These are phyloP conservation scores for Lindbergichthys nudifrons DNA, from an alignment of 2,797 vertebrate genomes.

Conservation along the genomic window DNA sequence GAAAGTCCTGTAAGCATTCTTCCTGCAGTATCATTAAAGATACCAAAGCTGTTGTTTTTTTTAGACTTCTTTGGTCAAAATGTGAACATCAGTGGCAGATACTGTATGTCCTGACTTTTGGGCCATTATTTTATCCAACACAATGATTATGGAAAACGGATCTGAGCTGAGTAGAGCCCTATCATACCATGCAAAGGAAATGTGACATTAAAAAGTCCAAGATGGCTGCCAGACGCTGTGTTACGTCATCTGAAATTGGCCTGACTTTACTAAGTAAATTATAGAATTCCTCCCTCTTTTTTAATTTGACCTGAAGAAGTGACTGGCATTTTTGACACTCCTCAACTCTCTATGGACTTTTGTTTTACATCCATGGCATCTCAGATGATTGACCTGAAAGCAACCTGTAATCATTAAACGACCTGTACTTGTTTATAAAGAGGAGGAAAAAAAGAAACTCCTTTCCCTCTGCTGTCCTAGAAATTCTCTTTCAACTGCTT, in stretches of 20 bases:
- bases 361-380: slow-evolving; percentile 34
- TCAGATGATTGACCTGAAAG: slow-evolving; percentile 58
- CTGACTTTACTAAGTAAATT: slow-evolving; percentile 19
- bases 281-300: slow-evolving; percentile 12
- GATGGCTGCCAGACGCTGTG: slow-evolving; percentile 24
- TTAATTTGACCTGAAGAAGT: slow-evolving; percentile 10
- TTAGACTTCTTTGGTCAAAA: too few relatives aligned
- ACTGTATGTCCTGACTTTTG: too few relatives aligned
- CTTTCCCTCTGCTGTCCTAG: slow-evolving; percentile 68
- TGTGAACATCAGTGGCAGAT: not conserved
- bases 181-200: too few relatives aligned
- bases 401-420: slow-evolving; percentile 60
- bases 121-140: too few relatives aligned
- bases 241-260: slow-evolving; percentile 23
- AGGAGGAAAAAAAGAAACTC: slow-evolving; percentile 7
- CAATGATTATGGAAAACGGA: too few relatives aligned
- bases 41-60: not conserved
- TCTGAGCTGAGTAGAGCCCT: too few relatives aligned
- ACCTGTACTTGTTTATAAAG: slow-evolving; percentile 45
- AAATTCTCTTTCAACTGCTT: slow-evolving; percentile 74
- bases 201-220: slow-evolving; percentile 7
- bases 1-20: not conserved
- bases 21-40: not conserved
- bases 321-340: slow-evolving; percentile 53
- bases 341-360: slow-evolving; percentile 5